phyloP scores from a whole-genome alignment of 2,113 vertebrate genomes.

The Aptenodytes patagonicus region DNA sequence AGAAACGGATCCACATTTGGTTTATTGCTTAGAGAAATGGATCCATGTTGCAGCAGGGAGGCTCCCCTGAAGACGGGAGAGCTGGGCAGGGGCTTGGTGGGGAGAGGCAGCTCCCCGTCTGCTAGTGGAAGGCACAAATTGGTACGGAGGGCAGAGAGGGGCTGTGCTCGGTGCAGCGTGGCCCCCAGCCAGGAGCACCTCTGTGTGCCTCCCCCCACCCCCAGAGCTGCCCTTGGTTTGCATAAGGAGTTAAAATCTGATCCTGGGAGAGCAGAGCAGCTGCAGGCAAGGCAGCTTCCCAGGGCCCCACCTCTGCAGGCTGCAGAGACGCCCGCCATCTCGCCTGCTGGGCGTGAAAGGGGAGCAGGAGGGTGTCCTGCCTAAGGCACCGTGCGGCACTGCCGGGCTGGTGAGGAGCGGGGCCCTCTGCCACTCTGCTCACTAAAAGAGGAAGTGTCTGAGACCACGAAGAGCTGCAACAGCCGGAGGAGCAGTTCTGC shows the following conservation, averaged over 20 bases:
- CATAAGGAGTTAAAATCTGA: neutral
- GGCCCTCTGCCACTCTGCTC: neutral
- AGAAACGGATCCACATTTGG: fast-evolving
- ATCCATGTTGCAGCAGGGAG: neutral
- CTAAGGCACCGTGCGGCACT: neutral
- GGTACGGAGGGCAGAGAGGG: neutral
- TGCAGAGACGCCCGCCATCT: neutral
- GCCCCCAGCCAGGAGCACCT: neutral
- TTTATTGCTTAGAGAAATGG: neutral
- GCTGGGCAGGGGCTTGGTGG: neutral
- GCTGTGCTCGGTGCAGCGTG: neutral
- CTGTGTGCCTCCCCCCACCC: neutral
- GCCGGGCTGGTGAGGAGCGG: neutral
- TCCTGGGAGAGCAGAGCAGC: neutral
- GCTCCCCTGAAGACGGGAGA: neutral
- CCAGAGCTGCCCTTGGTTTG: neutral
- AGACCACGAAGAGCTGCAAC: neutral
- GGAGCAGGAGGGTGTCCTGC: neutral
- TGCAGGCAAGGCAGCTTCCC: neutral
- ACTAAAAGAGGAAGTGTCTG: neutral
- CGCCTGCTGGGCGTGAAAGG: neutral
- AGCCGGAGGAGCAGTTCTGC: neutral
- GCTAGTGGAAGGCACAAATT: neutral
- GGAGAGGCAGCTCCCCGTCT: neutral
- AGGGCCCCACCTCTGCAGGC: neutral